Base-by-base conservation (phyloP, 1,140 invertebrate species). In the Teleopsis dalmanni region DNA sequence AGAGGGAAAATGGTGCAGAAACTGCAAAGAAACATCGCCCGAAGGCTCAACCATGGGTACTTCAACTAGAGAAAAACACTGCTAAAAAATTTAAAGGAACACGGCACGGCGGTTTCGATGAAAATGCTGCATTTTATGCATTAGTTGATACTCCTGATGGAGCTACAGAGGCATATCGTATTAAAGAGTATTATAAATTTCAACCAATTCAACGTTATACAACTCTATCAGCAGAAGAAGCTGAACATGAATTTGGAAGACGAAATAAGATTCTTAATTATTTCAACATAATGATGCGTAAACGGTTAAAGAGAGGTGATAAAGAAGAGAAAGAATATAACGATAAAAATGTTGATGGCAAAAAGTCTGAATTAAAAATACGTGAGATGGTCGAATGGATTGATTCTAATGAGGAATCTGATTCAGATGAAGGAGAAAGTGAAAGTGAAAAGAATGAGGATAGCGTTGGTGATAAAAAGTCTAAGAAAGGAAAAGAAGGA, bases 371-470 rank as follows among this genome's bases (percentile, higher is more conserved):
- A 48, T 71, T 91, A 1, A 90, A 91, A 75, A 88, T 95, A 50
- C 89, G 88, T 13, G 91, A 95, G 58, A 90, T 94, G 87, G 91
- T 95, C 70, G 92, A 95, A 52, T 92, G 90, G 90, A 86, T 89
- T 41, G 81, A 87, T 57, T 89, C 87, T 0, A 86, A 87, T 48
- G 87, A 88, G 33, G 85, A 82, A 8, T 80, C 78, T 2, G 77
- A 77, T 21, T 81, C 78, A 4, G 75, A 76, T 18, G 77, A 78
- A 2, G 76, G 78, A 19, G n/a, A n/a, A n/a, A n/a, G n/a, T n/a
- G 78, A 78, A 34, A 76, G 75, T 44, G 80, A 81, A 16, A 82
- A 85, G 52, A 79, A 81, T 29, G 76, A 81, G 41, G 80, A 81
- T 34, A 82, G 84, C 22, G 80, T 84, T 23, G 83, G 82, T 18